Evolutionary conservation across 2,888 invertebrate species (phyloP), one percentile per base, ranked within the genome.

Genomic region (Dolomedes plantarius): DNA sequence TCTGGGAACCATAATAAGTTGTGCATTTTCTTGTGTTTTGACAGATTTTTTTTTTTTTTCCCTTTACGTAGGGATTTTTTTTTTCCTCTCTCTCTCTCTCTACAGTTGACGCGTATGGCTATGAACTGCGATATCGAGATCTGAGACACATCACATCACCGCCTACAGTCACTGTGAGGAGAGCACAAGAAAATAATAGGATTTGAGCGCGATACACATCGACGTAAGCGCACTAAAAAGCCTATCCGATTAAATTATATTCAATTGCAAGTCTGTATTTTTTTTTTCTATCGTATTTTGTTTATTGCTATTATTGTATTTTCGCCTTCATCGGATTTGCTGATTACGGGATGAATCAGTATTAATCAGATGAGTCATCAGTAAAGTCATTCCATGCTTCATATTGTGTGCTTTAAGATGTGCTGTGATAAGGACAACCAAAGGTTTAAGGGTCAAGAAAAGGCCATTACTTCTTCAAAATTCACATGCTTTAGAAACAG

Each of bases 101-200:
- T 13, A 28, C 9, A 16, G 0, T 31, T 2, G 13, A 31, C 29
- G 27, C 36, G 36, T 36, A 7, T 36, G 36, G 9, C 36, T 36
- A 5, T 36, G n/a, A 32, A 67, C 29, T n/a, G 9, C 29, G n/a
- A 29, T 31, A 11, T 67, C 67, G 23, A 16, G n/a, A n/a, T n/a
- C n/a, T n/a, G n/a, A n/a, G n/a, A n/a, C 50, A n/a, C 11, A 13
- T 13, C 23, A 23, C 7, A 62, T 65, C 65, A 29, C n/a, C 29
- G 31, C 29, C 65, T 29, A n/a, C 65, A 41, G 13, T 19, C 28
- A 16, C n/a, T 7, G 67, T 31, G 11, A 1, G 1, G 56, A 16
- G 16, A 46, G 13, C n/a, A 9, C 16, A 16, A 11, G 68, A 41
- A 69, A 41, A 69, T 69, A 41, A 69, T 69, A 69, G 69, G 69